Percentiles rank a stretch among this genome's conserved stretches.
phyloP scores from a whole-genome alignment of 2,113 vertebrate species.

The Anhinga rufa region DNA sequence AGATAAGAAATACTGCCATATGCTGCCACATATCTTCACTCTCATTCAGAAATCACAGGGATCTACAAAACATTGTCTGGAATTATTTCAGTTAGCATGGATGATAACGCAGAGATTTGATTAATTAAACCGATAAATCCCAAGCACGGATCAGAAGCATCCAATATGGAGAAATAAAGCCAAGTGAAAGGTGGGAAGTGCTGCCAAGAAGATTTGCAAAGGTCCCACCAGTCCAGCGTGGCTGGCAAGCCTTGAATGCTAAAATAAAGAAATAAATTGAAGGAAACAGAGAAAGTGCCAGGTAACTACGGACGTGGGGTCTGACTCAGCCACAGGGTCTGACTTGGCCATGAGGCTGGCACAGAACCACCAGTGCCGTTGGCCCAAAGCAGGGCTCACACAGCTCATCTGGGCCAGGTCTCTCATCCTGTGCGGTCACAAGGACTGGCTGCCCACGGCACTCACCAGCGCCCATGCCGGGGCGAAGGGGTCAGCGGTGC shows the following conservation, averaged over 20 bases:
- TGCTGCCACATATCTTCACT: background rate
- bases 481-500: background rate
- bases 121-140: slow-evolving; percentile 68
- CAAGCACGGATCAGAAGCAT: background rate
- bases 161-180: background rate
- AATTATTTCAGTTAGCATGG: slow-evolving; percentile 47
- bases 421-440: accelerated
- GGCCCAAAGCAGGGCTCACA: background rate
- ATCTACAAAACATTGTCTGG: slow-evolving; percentile 45
- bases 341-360: background rate
- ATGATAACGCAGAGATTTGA: slow-evolving; percentile 52
- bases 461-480: too few relatives aligned
- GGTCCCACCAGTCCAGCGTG: background rate
- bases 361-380: background rate
- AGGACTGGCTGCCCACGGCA: accelerated
- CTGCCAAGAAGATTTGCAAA: background rate
- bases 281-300: background rate
- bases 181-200: background rate
- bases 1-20: background rate
- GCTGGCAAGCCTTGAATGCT: background rate
- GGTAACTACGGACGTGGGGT: background rate
- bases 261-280: background rate
- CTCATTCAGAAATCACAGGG: background rate
- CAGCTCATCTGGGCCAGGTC: background rate
- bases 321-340: background rate